phyloP scores from a whole-genome alignment of 1,140 invertebrate genomes.

The Diorhabda sublineata region DNA sequence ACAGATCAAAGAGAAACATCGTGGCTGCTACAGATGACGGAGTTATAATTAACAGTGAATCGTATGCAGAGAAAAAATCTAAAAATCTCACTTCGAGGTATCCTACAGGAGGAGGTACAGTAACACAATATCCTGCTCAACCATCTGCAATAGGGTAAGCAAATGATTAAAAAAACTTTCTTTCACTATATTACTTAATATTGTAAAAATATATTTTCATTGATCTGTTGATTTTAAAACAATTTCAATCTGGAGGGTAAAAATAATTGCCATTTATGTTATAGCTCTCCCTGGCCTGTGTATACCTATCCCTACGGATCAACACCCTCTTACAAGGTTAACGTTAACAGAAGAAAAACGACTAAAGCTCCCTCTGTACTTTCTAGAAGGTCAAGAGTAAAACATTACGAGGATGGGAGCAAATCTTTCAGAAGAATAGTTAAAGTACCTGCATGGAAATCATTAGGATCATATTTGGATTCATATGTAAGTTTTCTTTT shows the following conservation, averaged over 20 bases:
- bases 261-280: background rate
- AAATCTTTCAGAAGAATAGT: background rate
- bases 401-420: background rate
- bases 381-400: conserved; percentile 1
- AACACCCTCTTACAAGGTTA: background rate
- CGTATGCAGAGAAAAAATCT: conserved; percentile 12
- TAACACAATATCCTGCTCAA: conserved; percentile 5
- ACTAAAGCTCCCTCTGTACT: conserved; percentile 4
- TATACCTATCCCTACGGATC: background rate
- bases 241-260: too few relatives aligned
- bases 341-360: background rate
- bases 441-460: conserved; percentile 3
- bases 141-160: conserved; percentile 15
- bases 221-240: too few relatives aligned
- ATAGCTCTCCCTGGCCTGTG: conserved; percentile 12
- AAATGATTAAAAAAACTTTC: background rate
- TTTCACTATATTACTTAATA: too few relatives aligned
- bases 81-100: conserved; percentile 1
- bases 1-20: conserved; percentile 12
- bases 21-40: conserved; percentile 16
- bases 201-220: too few relatives aligned
- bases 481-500: conserved; percentile 4
- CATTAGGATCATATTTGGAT: conserved; percentile 3
- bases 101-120: background rate
- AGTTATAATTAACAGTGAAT: conserved; percentile 16